Evolutionary conservation across 2,113 vertebrate genomes (phyloP).

Genomic region (Xenus cinereus): DNA sequence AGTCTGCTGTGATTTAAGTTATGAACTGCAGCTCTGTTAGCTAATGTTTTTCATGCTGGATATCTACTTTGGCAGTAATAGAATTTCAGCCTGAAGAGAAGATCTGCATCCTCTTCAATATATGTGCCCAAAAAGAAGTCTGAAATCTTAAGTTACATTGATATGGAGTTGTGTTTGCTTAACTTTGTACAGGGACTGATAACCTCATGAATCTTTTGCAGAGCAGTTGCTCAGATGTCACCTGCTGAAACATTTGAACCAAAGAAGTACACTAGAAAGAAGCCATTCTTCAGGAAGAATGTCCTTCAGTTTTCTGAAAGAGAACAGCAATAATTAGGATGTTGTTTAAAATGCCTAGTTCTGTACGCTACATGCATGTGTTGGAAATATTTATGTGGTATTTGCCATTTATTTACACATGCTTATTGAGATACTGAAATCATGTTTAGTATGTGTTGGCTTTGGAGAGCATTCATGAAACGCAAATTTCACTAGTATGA

Average conservation of each 20-base stretch:
- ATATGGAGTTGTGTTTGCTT: neutral
- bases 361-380: neutral
- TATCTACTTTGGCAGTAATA: neutral
- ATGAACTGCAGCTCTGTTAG: neutral
- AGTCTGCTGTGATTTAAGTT: conserved; percentile 29
- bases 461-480: neutral
- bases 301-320: neutral
- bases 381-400: neutral
- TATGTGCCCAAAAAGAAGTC: neutral
- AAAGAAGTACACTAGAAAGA: neutral
- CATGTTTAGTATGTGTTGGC: neutral
- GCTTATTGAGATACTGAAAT: neutral
- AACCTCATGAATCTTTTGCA: neutral
- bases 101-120: neutral
- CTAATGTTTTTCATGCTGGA: neutral
- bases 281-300: neutral
- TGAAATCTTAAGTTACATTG: neutral
- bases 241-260: neutral
- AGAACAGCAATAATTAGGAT: neutral
- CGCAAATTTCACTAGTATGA: neutral
- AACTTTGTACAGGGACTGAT: neutral
- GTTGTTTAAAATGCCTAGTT: neutral
- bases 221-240: neutral
- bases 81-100: neutral
- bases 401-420: neutral